phyloP scores from a whole-genome alignment of 2,113 vertebrate species.

The Odocoileus hemionus region DNA sequence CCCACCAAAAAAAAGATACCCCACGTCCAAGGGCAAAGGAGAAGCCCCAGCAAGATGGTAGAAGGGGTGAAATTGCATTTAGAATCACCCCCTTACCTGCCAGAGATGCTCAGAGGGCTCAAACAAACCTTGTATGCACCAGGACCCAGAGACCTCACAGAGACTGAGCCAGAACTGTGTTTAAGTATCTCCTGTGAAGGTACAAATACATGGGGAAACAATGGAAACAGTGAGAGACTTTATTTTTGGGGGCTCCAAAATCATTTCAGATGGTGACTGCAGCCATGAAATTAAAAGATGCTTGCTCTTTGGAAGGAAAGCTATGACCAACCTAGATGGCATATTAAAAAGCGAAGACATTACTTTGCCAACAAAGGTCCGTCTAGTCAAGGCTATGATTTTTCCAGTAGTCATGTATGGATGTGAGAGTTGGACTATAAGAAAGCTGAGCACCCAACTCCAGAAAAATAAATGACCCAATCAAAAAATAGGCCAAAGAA shows the following conservation, averaged over 20 bases:
- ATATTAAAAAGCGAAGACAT: neutral
- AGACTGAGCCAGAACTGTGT: neutral
- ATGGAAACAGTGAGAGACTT: neutral
- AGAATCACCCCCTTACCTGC: neutral
- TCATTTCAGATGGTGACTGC: neutral
- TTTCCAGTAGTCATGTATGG: neutral
- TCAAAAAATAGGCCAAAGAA: too few relatives aligned
- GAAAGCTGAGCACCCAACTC: accelerated
- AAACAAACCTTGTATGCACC: neutral
- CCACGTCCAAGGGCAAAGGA: neutral
- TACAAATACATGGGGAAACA: neutral
- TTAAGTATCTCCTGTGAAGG: neutral
- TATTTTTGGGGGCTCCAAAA: accelerated
- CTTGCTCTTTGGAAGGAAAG: neutral
- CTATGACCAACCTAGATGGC: neutral
- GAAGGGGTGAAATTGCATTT: accelerated
- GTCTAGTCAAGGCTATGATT: neutral
- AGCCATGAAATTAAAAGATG: neutral
- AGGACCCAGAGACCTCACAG: neutral
- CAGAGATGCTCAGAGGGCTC: neutral
- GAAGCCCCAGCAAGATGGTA: neutral
- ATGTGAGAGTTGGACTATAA: neutral
- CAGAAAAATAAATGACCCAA: too few relatives aligned
- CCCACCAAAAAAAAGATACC: neutral
- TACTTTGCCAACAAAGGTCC: neutral